Evolutionary conservation across 1,140 invertebrate genomes (phyloP).

Genomic region (Drosophila ogumai): DNA sequence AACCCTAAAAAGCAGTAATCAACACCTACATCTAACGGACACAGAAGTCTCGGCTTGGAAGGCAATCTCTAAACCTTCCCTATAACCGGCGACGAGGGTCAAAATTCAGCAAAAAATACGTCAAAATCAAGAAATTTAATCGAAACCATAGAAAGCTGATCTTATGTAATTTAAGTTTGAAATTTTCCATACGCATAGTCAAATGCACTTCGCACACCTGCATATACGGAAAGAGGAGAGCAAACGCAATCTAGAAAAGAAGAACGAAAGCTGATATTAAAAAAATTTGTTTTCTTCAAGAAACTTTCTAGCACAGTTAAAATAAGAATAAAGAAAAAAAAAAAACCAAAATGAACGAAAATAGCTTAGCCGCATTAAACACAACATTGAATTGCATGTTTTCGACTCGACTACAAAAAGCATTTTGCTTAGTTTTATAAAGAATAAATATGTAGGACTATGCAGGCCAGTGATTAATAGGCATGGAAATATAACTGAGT

Average conservation of each 20-base stretch:
- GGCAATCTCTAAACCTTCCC: neutral
- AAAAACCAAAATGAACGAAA: neutral
- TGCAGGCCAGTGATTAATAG: neutral
- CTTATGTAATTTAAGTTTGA: too few species aligned
- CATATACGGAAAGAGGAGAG: neutral
- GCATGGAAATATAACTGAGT: too few species aligned
- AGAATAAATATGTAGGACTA: slow-evolving; percentile 4
- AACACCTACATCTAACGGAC: too few species aligned
- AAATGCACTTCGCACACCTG: neutral
- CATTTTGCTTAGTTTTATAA: slow-evolving; percentile 8
- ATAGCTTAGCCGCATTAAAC: too few species aligned
- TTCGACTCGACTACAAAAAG: slow-evolving; percentile 13
- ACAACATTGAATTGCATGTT: neutral
- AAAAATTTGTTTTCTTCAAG: neutral
- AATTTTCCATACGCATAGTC: too few species aligned
- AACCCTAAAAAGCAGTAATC: too few species aligned
- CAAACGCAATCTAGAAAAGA: neutral
- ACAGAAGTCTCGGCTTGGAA: too few species aligned
- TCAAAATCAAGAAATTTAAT: too few species aligned
- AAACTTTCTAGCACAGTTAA: slow-evolving; percentile 7
- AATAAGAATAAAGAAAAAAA: slow-evolving; percentile 4
- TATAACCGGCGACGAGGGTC: neutral
- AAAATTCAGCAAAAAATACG: neutral
- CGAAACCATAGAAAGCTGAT: neutral
- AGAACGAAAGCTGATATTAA: neutral